Percentiles rank a stretch among this genome's conserved stretches.
Evolutionary conservation across 2,797 vertebrate species (phyloP).

Genomic region (Vespertilio murinus): DNA sequence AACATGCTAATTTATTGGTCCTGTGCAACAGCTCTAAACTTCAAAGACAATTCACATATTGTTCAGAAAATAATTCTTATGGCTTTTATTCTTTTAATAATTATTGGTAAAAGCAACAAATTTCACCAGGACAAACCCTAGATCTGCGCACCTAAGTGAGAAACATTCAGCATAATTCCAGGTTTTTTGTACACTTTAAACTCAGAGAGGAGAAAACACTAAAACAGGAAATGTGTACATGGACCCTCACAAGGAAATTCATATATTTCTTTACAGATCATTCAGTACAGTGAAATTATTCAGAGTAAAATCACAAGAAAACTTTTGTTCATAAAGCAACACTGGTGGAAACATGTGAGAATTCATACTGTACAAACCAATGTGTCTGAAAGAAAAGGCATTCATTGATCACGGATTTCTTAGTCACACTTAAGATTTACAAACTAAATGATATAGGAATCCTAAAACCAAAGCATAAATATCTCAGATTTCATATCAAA

Average conservation of each 20-base stretch:
- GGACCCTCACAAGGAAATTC: not conserved
- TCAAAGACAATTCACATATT: too few relatives aligned
- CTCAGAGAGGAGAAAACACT: not conserved
- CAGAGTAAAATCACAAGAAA: not conserved
- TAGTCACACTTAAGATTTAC: not conserved
- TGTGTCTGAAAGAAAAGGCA: too few relatives aligned
- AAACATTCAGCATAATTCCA: not conserved
- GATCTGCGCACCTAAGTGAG: too few relatives aligned
- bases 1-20: too few relatives aligned
- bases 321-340: not conserved
- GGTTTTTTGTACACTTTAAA: not conserved
- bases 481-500: not conserved
- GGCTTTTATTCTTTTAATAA: too few relatives aligned
- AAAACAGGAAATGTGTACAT: not conserved
- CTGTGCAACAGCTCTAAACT: too few relatives aligned
- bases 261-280: not conserved
- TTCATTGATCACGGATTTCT: not conserved
- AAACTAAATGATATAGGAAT: not conserved
- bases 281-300: not conserved
- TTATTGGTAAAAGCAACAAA: too few relatives aligned
- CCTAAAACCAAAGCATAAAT: not conserved
- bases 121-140: too few relatives aligned
- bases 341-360: too few relatives aligned
- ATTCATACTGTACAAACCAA: not conserved
- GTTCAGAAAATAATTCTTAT: too few relatives aligned